These are phyloP conservation scores for Eutrigla gurnardus DNA, from an alignment of 2,797 vertebrate genomes.

Conservation along the genomic window DNA sequence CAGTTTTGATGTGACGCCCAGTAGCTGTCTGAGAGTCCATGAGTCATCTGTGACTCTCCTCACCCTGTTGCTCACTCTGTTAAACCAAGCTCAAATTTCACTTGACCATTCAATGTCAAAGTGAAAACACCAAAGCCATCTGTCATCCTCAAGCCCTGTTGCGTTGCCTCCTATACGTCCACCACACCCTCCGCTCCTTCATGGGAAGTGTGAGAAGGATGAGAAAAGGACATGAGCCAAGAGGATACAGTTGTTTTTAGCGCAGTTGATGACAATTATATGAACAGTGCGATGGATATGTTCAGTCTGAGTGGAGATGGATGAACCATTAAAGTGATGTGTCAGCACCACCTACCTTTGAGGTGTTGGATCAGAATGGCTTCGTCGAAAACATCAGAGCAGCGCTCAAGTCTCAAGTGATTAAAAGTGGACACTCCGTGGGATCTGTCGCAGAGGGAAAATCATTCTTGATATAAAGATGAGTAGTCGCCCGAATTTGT, in stretches of 20 bases:
- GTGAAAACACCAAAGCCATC: slow-evolving; percentile 38
- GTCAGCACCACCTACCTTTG: slow-evolving; percentile 39
- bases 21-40: slow-evolving; percentile 51
- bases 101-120: slow-evolving; percentile 56
- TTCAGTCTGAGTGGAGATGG: slow-evolving; percentile 41
- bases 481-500: slow-evolving; percentile 48
- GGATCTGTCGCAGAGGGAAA: slow-evolving; percentile 43
- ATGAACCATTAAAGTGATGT: slow-evolving; percentile 49
- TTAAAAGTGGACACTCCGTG: slow-evolving; percentile 39
- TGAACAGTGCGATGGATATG: slow-evolving; percentile 29
- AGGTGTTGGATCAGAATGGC: slow-evolving; percentile 50
- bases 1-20: slow-evolving; percentile 46
- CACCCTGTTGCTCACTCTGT: slow-evolving; percentile 22
- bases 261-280: slow-evolving; percentile 27
- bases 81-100: slow-evolving; percentile 49
- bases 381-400: slow-evolving; percentile 42
- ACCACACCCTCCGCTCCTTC: neutral
- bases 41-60: slow-evolving; percentile 60
- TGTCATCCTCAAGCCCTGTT: slow-evolving; percentile 9
- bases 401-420: slow-evolving; percentile 24
- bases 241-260: slow-evolving; percentile 32
- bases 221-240: slow-evolving; percentile 11
- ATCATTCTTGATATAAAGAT: slow-evolving; percentile 48
- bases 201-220: neutral
- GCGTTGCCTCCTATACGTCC: slow-evolving; percentile 15